A percentile compares a stretch with the other conserved stretches of the same genome.
Evolutionary conservation across 2,113 vertebrate genomes (phyloP).

Genomic region (Gallinago undulata): DNA sequence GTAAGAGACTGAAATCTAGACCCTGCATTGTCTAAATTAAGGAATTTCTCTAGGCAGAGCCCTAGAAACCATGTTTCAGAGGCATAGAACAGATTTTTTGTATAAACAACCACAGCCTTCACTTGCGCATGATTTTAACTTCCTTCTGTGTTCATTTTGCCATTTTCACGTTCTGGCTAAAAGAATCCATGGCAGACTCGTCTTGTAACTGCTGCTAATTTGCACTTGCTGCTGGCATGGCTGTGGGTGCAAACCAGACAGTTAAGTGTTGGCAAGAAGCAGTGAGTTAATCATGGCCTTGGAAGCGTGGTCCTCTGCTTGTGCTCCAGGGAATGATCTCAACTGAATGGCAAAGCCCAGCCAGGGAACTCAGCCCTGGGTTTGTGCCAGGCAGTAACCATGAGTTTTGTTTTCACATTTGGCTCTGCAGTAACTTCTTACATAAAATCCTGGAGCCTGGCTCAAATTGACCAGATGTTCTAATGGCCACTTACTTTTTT

Average conservation of each 20-base stretch:
- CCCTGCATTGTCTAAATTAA: background rate
- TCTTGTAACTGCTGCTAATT: background rate
- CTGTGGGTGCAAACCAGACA: background rate
- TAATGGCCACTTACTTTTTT: background rate
- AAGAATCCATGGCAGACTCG: background rate
- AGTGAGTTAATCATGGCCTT: background rate
- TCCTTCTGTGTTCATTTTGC: background rate
- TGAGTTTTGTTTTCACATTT: background rate
- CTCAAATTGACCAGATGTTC: background rate
- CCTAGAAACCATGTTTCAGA: background rate
- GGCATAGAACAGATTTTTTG: background rate
- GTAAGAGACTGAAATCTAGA: background rate
- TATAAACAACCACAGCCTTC: background rate
- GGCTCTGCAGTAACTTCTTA: background rate
- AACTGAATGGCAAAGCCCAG: background rate
- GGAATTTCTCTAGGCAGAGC: background rate
- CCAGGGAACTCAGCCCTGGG: background rate
- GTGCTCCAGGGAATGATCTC: background rate
- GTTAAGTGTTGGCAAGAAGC: background rate
- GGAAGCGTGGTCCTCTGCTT: background rate
- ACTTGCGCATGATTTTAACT: background rate
- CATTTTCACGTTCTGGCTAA: background rate
- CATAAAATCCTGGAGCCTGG: background rate
- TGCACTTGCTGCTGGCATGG: background rate
- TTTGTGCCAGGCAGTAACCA: background rate